These are phyloP conservation scores for Leptopilina clavipes DNA, from an alignment of 1,140 invertebrate genomes.

Conservation along the genomic window DNA sequence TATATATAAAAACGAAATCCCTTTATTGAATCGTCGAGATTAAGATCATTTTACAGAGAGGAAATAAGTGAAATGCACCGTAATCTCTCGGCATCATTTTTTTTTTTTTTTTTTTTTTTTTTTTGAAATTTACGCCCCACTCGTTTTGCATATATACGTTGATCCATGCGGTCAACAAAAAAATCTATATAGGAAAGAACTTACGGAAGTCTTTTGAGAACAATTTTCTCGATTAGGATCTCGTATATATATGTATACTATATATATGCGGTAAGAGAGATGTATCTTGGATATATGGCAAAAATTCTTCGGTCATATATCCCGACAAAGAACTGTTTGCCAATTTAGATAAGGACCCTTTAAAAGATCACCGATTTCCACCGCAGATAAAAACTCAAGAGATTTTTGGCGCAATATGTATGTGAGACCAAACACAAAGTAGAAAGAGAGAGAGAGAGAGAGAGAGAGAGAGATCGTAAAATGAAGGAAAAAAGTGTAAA, in stretches of 20 bases:
- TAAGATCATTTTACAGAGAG: conserved; percentile 48
- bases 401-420: background rate
- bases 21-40: conserved; percentile 31
- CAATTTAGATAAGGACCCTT: conserved; percentile 21
- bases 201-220: conserved; percentile 30
- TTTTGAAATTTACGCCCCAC: conserved; percentile 26
- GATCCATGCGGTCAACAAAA: conserved; percentile 4
- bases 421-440: no score
- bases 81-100: conserved; percentile 17
- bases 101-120: no score
- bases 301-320: conserved; percentile 21
- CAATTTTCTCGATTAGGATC: conserved; percentile 24
- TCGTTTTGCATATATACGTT: conserved; percentile 1
- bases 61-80: conserved; percentile 35
- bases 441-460: background rate
- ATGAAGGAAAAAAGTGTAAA: no score
- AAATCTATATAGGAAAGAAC: background rate
- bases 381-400: background rate
- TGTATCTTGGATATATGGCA: background rate
- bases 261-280: no score
- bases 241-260: no score
- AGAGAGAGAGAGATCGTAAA: background rate
- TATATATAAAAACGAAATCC: background rate
- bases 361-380: conserved; percentile 24
- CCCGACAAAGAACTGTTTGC: conserved; percentile 27